Evolutionary conservation across 92 coral and sea anemone species (phyloP), one percentile per base, ranked within the genome.

Genomic region (Porites lobata): DNA sequence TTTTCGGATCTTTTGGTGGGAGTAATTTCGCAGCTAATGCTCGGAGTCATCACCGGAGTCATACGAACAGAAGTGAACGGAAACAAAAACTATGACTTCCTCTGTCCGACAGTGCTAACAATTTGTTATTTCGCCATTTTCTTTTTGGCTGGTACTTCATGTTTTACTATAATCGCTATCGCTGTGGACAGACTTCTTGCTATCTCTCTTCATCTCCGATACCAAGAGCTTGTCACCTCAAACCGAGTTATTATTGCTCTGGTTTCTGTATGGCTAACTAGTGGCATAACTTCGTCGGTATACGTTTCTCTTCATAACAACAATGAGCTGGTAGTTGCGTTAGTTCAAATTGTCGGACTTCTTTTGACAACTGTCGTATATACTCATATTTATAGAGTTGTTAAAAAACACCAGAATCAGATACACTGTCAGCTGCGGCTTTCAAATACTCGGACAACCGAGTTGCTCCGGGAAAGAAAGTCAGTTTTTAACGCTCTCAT

Each of bases 141-240:
- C 11, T 17, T 66, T 8, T 62, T 88, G 5, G 75, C 63, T 0
- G 11, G 53, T 1, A 78, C 74, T 7, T 89, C 92, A 0, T 78
- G 78, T 11, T n/a, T 71, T 6, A 69, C 65, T 15, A 18, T 89
- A 9, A 78, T 67, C 12, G 92, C 92, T n/a, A 79, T 79, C 7
- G 84, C 72, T 64, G 14, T 65, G 8, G 84, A 79, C 38, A 79
- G 84, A 66, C 82, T 83, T 73, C 68, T 89, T 54, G 92, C 92
- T 53, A 29, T 89, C 26, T 72, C 72, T n/a, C 84, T 88, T 38
- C 92, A 88, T 24, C 58, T 88, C 3, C 65, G 92, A 56, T 88
- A 88, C 19, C 87, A 76, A 26, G 69, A 63, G 19, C 61, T 89
- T 21, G 56, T 84, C 13, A 89, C 89, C 1, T 17, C 73, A 50